phyloP scores from a whole-genome alignment of 2,888 invertebrate genomes.

The Rhyacophila evoluta region DNA sequence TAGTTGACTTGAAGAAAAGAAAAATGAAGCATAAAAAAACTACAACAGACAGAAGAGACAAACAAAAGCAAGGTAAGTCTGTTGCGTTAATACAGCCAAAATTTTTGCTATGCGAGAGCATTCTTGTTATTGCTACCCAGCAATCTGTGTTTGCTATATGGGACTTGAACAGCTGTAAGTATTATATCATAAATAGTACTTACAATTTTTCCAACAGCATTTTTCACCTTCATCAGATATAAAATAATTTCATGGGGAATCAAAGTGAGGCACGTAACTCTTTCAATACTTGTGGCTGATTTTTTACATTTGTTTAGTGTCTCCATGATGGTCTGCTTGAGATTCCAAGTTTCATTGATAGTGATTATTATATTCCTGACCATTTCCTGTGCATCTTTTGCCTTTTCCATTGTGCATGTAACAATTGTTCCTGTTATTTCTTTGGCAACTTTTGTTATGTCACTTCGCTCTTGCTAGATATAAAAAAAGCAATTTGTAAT shows the following conservation, averaged over 20 bases:
- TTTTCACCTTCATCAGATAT: neutral
- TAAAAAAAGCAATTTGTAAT: neutral
- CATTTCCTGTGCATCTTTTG: neutral
- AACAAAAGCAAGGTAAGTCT: too few species aligned
- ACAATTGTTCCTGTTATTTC: neutral
- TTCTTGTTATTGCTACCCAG: too few species aligned
- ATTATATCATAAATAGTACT: neutral
- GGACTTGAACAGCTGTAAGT: too few species aligned
- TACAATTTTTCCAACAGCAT: neutral
- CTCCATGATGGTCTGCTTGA: neutral
- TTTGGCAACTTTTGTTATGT: neutral
- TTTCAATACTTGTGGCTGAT: neutral
- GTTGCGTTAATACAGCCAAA: too few species aligned
- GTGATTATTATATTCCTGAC: neutral
- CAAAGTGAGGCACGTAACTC: neutral
- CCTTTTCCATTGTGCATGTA: neutral
- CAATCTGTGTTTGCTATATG: too few species aligned
- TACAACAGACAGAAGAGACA: too few species aligned
- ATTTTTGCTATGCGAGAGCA: too few species aligned
- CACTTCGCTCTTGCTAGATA: neutral
- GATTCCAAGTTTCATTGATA: neutral
- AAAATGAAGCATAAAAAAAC: too few species aligned
- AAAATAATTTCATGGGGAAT: slow-evolving; percentile 4
- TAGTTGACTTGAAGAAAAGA: too few species aligned
- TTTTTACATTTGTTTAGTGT: neutral